Evolutionary conservation across 2,113 vertebrate genomes (phyloP).

Genomic region (Rhinoptilus africanus): DNA sequence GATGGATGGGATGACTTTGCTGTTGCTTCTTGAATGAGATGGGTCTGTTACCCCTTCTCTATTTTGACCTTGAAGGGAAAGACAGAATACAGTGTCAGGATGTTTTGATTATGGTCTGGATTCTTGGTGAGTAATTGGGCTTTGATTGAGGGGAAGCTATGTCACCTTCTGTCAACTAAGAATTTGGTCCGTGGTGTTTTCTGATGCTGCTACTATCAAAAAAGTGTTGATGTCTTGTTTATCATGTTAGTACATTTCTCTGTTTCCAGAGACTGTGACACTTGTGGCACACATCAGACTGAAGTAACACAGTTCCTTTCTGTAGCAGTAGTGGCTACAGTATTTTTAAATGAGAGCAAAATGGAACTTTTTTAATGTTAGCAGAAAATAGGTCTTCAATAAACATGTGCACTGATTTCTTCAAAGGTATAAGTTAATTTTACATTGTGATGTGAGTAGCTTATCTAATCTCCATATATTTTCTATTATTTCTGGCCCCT

Average conservation of each 20-base stretch:
- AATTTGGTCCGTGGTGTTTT: background rate
- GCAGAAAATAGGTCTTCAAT: conserved; percentile 7
- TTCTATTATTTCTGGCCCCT: background rate
- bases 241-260: background rate
- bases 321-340: background rate
- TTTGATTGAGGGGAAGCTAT: background rate
- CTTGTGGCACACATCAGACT: background rate
- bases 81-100: background rate
- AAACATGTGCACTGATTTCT: background rate
- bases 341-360: background rate
- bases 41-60: background rate
- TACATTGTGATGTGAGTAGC: background rate
- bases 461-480: background rate
- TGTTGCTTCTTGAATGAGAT: background rate
- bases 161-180: background rate
- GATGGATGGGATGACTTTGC: background rate
- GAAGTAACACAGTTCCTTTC: background rate
- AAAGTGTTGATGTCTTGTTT: background rate
- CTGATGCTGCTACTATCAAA: background rate
- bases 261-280: background rate
- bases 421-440: conserved; percentile 26
- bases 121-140: background rate
- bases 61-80: background rate
- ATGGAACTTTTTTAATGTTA: background rate
- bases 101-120: background rate